Percentiles rank a stretch among this genome's conserved stretches.
phyloP scores from a whole-genome alignment of 2,113 vertebrate genomes.

The Cardinalis cardinalis region DNA sequence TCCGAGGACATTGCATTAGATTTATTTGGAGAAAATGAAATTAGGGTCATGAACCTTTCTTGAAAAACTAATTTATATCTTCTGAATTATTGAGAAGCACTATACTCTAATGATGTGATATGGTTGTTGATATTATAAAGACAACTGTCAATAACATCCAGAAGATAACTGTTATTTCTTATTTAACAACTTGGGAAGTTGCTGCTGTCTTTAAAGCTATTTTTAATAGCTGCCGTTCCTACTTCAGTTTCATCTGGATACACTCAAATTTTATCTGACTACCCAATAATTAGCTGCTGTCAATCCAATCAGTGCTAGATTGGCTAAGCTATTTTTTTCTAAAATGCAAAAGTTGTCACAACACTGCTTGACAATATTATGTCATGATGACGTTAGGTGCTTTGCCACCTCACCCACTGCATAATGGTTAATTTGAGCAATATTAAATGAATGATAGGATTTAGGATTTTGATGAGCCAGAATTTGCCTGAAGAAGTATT shows the following conservation, averaged over 20 bases:
- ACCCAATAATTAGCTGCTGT: constrained; percentile 52
- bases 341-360: constrained; percentile 38
- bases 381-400: constrained; percentile 50
- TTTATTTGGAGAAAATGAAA: constrained; percentile 62
- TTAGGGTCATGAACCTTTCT: constrained; percentile 46
- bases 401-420: constrained; percentile 49
- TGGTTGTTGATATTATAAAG: constrained; percentile 30
- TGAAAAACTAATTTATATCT: constrained; percentile 47
- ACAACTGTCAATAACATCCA: constrained; percentile 9
- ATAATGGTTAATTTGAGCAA: constrained; percentile 38
- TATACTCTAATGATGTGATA: constrained; percentile 9
- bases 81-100: constrained; percentile 29
- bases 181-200: constrained; percentile 25
- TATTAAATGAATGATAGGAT: constrained; percentile 16
- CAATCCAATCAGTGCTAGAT: constrained; percentile 38
- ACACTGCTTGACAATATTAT: constrained; percentile 47
- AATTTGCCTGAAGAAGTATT: constrained; percentile 21
- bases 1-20: constrained; percentile 6
- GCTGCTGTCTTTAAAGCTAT: constrained; percentile 40
- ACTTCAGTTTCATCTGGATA: constrained; percentile 37
- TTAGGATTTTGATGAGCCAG: constrained; percentile 14
- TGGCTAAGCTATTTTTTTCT: constrained; percentile 36
- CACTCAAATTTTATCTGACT: constrained; percentile 45
- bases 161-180: constrained; percentile 36
- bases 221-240: constrained; percentile 22